phyloP scores from a whole-genome alignment of 2,888 invertebrate genomes.

The Archips xylosteana region DNA sequence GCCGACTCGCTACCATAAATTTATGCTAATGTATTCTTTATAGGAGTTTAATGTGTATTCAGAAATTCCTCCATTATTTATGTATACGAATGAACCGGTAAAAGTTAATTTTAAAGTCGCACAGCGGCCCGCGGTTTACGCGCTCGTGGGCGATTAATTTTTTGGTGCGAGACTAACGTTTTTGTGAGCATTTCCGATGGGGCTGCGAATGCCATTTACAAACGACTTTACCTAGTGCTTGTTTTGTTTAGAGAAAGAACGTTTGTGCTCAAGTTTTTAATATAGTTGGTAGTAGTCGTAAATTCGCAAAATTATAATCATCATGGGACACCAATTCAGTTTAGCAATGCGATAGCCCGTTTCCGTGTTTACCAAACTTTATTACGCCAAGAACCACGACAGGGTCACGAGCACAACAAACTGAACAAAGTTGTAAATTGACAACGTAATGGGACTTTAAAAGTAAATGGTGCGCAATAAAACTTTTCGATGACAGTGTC shows the following conservation, averaged over 20 bases:
- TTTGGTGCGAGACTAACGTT: conserved; percentile 58
- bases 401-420: conserved; percentile 40
- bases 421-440: conserved; percentile 61
- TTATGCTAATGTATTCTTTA: conserved; percentile 86
- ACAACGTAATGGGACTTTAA: conserved; percentile 63
- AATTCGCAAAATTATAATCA: not conserved
- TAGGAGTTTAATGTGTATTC: conserved; percentile 86
- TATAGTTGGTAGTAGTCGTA: not conserved
- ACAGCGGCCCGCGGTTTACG: conserved; percentile 74
- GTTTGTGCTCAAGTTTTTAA: not conserved
- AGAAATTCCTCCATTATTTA: conserved; percentile 85
- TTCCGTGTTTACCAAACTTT: conserved; percentile 14
- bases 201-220: conserved; percentile 58
- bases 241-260: conserved; percentile 21
- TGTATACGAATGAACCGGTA: conserved; percentile 84
- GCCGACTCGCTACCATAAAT: conserved; percentile 84
- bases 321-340: not conserved
- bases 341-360: not conserved
- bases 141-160: conserved; percentile 71
- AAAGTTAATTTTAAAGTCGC: conserved; percentile 85
- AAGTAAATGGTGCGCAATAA: conserved; percentile 71
- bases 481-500: conserved; percentile 74
- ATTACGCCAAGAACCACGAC: conserved; percentile 8
- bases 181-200: conserved; percentile 66
- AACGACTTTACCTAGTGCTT: conserved; percentile 26